These are phyloP conservation scores for Acrocyrtus sp. DNA, from an alignment of 2,888 invertebrate genomes.

Conservation along the genomic window DNA sequence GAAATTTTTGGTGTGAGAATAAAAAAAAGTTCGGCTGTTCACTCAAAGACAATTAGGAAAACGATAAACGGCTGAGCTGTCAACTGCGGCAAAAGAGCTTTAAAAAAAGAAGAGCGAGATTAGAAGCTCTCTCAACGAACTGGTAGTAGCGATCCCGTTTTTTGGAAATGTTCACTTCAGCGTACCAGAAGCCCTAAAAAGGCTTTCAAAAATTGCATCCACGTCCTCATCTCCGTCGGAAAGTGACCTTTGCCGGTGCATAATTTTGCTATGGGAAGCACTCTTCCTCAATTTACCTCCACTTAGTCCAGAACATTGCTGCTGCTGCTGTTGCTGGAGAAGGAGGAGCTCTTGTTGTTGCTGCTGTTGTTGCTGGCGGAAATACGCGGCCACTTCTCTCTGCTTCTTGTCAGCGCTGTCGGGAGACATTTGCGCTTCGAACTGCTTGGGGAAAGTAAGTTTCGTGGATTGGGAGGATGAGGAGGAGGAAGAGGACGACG, in stretches of 20 bases:
- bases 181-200: slow-evolving; percentile 72
- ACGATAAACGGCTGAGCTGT: no score
- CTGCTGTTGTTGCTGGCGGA: slow-evolving; percentile 65
- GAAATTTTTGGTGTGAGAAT: no score
- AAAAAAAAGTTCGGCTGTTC: no score
- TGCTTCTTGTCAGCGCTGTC: slow-evolving; percentile 77
- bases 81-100: no score
- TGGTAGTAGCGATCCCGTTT: no score
- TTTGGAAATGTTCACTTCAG: no score
- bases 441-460: slow-evolving; percentile 76
- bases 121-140: no score
- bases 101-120: no score
- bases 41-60: no score
- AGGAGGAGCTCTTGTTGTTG: slow-evolving; percentile 3
- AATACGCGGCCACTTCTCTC: slow-evolving; percentile 79
- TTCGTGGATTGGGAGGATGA: slow-evolving; percentile 21
- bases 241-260: slow-evolving; percentile 59
- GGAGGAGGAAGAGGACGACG: slow-evolving; percentile 41
- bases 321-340: slow-evolving; percentile 6
- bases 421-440: slow-evolving; percentile 79
- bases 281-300: slow-evolving; percentile 61
- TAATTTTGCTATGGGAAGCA: slow-evolving; percentile 65
- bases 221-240: slow-evolving; percentile 73
- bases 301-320: slow-evolving; percentile 11
- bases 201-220: slow-evolving; percentile 87